A percentile compares a stretch with the other conserved stretches of the same genome.
Conservation (phyloP, 2,888 invertebrate genomes). For the Drosophila barbarae region DNA sequence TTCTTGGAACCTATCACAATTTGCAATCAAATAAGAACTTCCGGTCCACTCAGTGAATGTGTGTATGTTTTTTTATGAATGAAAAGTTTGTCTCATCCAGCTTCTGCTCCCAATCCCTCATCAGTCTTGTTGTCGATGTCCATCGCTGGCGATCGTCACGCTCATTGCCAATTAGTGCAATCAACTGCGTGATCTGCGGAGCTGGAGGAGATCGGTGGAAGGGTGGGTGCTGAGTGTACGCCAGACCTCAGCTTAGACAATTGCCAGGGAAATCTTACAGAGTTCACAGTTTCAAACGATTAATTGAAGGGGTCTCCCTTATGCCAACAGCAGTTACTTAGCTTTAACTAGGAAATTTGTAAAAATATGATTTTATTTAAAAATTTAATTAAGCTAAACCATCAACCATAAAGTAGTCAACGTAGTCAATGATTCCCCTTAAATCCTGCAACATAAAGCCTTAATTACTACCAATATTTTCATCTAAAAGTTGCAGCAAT, state of each 20-base stretch:
- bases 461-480: background rate
- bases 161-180: constrained; percentile 65
- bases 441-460: background rate
- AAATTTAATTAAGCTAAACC: background rate
- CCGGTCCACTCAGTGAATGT: constrained; percentile 67
- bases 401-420: background rate
- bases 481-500: background rate
- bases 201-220: background rate
- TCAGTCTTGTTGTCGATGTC: constrained; percentile 10
- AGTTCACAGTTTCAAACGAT: constrained; percentile 70
- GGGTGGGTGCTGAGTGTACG: constrained; percentile 2
- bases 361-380: background rate
- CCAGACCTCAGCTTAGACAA: constrained; percentile 32
- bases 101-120: constrained; percentile 8
- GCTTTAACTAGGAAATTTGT: background rate
- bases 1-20: constrained; percentile 52
- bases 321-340: background rate
- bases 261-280: constrained; percentile 58
- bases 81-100: constrained; percentile 65
- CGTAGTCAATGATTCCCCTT: background rate
- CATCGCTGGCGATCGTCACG: constrained; percentile 40
- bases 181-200: constrained; percentile 38
- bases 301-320: constrained; percentile 47
- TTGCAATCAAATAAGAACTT: constrained; percentile 76
- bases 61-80: constrained; percentile 53